phyloP scores from a whole-genome alignment of 2,888 invertebrate genomes.

The Nephrotoma appendiculata region DNA sequence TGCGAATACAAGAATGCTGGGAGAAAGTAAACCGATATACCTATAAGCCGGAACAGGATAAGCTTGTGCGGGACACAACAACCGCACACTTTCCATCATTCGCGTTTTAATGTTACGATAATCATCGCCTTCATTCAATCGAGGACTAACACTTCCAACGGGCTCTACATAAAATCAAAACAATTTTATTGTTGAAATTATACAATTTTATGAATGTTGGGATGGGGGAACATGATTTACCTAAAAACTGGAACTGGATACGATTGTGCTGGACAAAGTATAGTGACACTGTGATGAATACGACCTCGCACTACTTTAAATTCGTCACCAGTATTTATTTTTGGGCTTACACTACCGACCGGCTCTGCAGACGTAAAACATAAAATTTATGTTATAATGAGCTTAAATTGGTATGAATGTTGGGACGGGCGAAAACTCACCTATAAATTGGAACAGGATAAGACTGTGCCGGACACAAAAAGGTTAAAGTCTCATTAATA shows the following conservation, averaged over 20 bases:
- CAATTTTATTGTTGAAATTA: conserved; percentile 22
- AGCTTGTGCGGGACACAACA: conserved; percentile 50
- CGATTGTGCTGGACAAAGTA: conserved; percentile 61
- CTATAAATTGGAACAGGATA: conserved; percentile 56
- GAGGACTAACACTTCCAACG: conserved; percentile 44
- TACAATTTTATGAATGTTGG: conserved; percentile 34
- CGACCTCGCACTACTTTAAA: conserved; percentile 25
- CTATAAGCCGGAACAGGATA: conserved; percentile 59
- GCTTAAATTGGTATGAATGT: conserved; percentile 10
- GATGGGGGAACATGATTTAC: conserved; percentile 27
- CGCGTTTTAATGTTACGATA: conserved; percentile 24
- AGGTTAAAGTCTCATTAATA: conserved; percentile 34
- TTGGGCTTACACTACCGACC: conserved; percentile 41
- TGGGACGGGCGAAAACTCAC: conserved; percentile 39
- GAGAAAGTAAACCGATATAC: conserved; percentile 31
- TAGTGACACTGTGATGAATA: conserved; percentile 34
- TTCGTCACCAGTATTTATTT: conserved; percentile 37
- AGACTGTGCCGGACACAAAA: conserved; percentile 57
- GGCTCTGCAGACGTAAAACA: conserved; percentile 25
- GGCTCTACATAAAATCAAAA: conserved; percentile 31
- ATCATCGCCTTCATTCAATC: conserved; percentile 43
- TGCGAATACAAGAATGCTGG: conserved; percentile 15
- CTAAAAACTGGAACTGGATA: conserved; percentile 44
- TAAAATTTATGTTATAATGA: conserved; percentile 26
- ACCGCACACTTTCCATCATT: conserved; percentile 34